These are phyloP conservation scores for Chinchilla lanigera DNA, from an alignment of 2,113 vertebrate genomes.

Conservation along the genomic window DNA sequence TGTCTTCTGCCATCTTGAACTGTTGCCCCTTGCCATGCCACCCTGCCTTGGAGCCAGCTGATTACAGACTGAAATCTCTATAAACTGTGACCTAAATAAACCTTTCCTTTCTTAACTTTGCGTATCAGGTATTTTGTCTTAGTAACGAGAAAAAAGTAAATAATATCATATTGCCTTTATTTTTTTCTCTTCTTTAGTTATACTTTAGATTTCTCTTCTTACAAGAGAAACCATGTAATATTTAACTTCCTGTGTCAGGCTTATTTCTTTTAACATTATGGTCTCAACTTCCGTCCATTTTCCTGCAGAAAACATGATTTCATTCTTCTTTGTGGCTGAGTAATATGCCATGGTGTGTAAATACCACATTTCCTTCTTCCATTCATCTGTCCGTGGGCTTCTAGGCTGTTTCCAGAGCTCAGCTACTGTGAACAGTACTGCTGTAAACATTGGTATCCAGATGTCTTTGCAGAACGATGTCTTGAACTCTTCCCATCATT, in stretches of 20 bases:
- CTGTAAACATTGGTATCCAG: neutral
- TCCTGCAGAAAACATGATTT: neutral
- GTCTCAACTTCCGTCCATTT: neutral
- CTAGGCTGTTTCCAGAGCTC: neutral
- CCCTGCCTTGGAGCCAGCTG: too few relatives aligned
- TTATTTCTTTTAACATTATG: neutral
- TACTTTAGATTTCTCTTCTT: neutral
- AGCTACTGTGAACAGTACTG: neutral
- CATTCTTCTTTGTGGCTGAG: neutral
- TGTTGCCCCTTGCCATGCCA: too few relatives aligned
- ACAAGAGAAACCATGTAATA: neutral
- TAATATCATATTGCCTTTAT: neutral
- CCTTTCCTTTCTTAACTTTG: too few relatives aligned
- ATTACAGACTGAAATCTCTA: too few relatives aligned
- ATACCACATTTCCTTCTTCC: neutral
- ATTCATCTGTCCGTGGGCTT: neutral
- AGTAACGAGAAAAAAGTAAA: too few relatives aligned
- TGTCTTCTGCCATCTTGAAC: too few relatives aligned
- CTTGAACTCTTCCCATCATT: neutral
- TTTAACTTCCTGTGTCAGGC: neutral
- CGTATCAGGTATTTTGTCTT: too few relatives aligned
- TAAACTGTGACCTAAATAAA: too few relatives aligned
- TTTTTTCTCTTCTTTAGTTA: neutral
- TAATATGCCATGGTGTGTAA: neutral
- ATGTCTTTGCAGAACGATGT: neutral